Evolutionary conservation across 2,888 invertebrate genomes (phyloP).

Genomic region (Hirtodrosophila histrioides): DNA sequence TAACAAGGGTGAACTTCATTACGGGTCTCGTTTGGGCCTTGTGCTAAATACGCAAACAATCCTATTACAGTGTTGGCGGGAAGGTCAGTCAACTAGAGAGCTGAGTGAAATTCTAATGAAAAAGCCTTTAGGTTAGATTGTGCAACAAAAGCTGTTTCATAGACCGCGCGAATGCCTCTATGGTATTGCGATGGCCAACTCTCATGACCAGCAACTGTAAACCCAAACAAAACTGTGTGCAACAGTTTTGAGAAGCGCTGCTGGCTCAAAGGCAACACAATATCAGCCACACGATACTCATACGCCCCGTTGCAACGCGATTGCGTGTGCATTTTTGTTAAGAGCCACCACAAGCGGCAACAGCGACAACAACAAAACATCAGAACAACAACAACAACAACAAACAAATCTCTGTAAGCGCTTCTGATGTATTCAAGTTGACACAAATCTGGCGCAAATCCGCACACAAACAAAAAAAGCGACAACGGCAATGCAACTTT

Average conservation of each 20-base stretch:
- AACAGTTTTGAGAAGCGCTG: conserved; percentile 63
- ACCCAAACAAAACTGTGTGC: conserved; percentile 52
- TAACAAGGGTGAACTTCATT: conserved; percentile 31
- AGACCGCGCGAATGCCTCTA: conserved; percentile 28
- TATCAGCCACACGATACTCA: conserved; percentile 43
- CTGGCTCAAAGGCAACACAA: conserved; percentile 39
- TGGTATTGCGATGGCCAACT: conserved; percentile 14
- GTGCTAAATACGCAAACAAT: conserved; percentile 66
- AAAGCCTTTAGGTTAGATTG: conserved; percentile 72
- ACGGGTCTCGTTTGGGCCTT: conserved; percentile 51
- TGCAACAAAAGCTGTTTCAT: conserved; percentile 55
- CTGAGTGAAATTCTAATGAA: conserved; percentile 66
- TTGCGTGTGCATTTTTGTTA: conserved; percentile 68
- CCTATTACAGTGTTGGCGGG: conserved; percentile 44
- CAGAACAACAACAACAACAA: conserved; percentile 32
- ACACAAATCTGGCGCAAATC: conserved; percentile 79
- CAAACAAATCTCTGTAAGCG: conserved; percentile 70
- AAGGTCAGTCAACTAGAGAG: conserved; percentile 21
- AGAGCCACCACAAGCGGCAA: conserved; percentile 51
- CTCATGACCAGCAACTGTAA: conserved; percentile 18
- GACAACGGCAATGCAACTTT: conserved; percentile 59
- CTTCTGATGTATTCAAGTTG: conserved; percentile 79
- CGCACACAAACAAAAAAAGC: conserved; percentile 49
- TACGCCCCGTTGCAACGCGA: conserved; percentile 65
- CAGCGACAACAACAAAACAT: conserved; percentile 18